phyloP scores from a whole-genome alignment of 2,888 invertebrate species.

The Cheilosia vernalis region DNA sequence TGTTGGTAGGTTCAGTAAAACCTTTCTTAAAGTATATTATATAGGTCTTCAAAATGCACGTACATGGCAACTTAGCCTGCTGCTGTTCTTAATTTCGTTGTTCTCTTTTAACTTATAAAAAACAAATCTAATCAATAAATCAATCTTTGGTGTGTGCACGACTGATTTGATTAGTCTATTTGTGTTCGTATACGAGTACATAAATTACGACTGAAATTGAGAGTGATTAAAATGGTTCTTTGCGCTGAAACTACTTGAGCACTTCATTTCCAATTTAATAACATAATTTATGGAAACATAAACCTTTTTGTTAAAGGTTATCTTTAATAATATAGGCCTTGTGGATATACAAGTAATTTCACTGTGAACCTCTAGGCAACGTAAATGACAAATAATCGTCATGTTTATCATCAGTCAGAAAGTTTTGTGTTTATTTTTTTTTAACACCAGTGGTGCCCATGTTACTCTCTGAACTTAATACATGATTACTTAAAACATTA shows the following conservation, averaged over 20 bases:
- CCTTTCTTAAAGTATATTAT: too few relatives aligned
- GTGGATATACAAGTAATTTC: background rate
- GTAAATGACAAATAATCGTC: slow-evolving; percentile 19
- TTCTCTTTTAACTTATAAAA: too few relatives aligned
- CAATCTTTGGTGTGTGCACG: too few relatives aligned
- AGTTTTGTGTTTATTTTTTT: background rate
- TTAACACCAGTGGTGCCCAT: slow-evolving; percentile 29
- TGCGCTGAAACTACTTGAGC: background rate
- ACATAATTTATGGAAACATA: slow-evolving; percentile 22
- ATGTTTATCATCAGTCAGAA: slow-evolving; percentile 27
- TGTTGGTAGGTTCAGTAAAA: too few relatives aligned
- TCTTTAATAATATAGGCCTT: background rate
- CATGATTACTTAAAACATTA: slow-evolving; percentile 36
- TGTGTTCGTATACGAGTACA: too few relatives aligned
- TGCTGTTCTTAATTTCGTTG: too few relatives aligned
- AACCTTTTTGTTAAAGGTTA: slow-evolving; percentile 28
- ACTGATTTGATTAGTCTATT: too few relatives aligned
- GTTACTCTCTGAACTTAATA: slow-evolving; percentile 57
- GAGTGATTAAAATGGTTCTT: too few relatives aligned
- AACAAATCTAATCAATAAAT: too few relatives aligned
- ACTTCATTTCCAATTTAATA: background rate
- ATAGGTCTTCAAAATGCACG: too few relatives aligned
- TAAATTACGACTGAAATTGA: too few relatives aligned
- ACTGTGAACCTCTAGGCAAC: background rate
- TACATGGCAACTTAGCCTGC: too few relatives aligned